Evolutionary conservation across 2,797 vertebrate species (phyloP).

Genomic region (Chrysocyon brachyurus): DNA sequence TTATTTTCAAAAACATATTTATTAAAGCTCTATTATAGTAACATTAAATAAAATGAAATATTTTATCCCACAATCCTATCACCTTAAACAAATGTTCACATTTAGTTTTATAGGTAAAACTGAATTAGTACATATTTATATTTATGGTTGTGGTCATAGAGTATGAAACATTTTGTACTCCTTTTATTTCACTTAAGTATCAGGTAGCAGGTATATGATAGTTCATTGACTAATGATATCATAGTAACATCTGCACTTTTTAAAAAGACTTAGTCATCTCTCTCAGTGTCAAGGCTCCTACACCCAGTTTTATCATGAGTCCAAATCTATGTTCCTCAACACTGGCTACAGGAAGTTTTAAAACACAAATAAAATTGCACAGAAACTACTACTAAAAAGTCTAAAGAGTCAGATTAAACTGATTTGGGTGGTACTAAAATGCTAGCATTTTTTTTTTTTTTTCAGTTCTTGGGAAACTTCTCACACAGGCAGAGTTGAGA

Average conservation of each 20-base stretch:
- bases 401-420: not conserved
- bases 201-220: not conserved
- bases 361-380: not conserved
- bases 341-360: not conserved
- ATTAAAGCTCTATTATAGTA: not conserved
- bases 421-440: not conserved
- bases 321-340: not conserved
- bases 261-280: not conserved
- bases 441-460: not conserved
- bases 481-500: not conserved
- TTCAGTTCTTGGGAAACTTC: not conserved
- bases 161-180: not conserved
- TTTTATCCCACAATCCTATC: not conserved
- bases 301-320: not conserved
- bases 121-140: not conserved
- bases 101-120: not conserved
- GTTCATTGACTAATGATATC: not conserved
- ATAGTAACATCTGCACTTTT: not conserved
- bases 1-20: not conserved
- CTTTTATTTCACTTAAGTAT: not conserved
- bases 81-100: not conserved
- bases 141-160: not conserved
- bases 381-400: not conserved
- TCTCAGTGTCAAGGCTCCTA: not conserved
- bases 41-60: not conserved